A percentile compares a stretch with the other conserved stretches of the same genome.
Conservation (phyloP, 2,113 vertebrate genomes). For the Stigmatopora nigra region DNA sequence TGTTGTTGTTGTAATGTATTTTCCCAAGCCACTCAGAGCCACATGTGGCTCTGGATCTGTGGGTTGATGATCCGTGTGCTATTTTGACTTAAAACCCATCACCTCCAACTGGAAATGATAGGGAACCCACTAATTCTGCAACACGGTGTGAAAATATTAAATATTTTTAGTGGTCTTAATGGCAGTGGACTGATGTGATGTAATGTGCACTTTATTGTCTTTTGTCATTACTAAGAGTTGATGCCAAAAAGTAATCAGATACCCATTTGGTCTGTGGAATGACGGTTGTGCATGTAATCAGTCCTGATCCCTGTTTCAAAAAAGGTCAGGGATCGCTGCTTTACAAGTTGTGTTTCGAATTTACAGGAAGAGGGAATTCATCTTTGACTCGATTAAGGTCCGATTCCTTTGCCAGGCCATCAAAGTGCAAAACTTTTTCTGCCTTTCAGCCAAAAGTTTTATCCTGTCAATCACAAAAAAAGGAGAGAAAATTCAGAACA, state of each 20-base stretch:
- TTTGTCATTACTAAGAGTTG: not conserved
- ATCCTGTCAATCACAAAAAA: not conserved
- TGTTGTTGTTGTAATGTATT: no score
- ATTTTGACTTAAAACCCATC: not conserved
- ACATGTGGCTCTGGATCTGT: no score
- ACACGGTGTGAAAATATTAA: not conserved
- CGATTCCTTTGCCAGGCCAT: conserved; percentile 6
- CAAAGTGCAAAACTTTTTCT: not conserved
- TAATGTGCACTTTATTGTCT: conserved; percentile 2
- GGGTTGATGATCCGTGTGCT: no score
- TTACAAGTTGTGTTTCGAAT: conserved; percentile 16
- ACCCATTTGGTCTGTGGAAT: not conserved
- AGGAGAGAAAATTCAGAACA: conserved; percentile 16
- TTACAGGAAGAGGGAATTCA: conserved; percentile 3
- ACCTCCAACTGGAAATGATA: not conserved
- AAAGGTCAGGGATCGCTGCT: not conserved
- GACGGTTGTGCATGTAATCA: not conserved
- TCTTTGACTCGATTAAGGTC: conserved; percentile 18
- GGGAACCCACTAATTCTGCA: not conserved
- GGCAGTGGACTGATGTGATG: not conserved
- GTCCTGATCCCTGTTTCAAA: not conserved
- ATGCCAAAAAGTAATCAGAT: not conserved
- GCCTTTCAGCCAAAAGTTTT: conserved; percentile 1
- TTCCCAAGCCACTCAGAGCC: no score
- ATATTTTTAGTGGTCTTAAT: not conserved